These are phyloP conservation scores for Troglohyphantes excavatus DNA, from an alignment of 2,888 invertebrate species.

Conservation along the genomic window DNA sequence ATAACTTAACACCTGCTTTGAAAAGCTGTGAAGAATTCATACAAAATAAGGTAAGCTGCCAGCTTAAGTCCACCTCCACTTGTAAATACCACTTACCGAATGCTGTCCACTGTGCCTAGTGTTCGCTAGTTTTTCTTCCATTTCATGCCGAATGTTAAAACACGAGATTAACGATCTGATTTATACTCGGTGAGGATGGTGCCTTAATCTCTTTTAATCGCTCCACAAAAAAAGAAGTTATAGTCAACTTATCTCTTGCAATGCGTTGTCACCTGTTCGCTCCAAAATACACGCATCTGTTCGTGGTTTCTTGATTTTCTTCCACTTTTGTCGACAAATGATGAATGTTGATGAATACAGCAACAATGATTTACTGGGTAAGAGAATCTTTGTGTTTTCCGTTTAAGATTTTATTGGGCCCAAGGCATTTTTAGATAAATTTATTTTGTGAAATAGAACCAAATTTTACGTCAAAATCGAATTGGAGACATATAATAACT, in stretches of 20 bases:
- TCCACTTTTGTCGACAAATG: constrained; percentile 9
- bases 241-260: constrained; percentile 55
- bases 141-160: constrained; percentile 38
- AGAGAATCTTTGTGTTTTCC: constrained; percentile 8
- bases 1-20: constrained; percentile 16
- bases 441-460: too few relatives aligned
- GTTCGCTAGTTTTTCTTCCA: constrained; percentile 48
- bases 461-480: too few relatives aligned
- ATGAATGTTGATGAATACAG: background rate
- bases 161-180: constrained; percentile 62
- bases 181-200: constrained; percentile 4
- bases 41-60: background rate
- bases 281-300: constrained; percentile 33
- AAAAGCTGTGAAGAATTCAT: constrained; percentile 7
- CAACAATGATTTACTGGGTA: constrained; percentile 63
- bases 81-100: constrained; percentile 35
- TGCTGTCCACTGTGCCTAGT: constrained; percentile 29
- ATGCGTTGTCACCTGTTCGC: constrained; percentile 71
- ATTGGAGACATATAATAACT: too few relatives aligned
- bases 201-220: constrained; percentile 48
- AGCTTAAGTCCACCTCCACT: constrained; percentile 28
- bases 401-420: too few relatives aligned
- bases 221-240: constrained; percentile 43
- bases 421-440: too few relatives aligned
- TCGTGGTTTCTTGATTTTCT: constrained; percentile 25